A percentile compares a stretch with the other conserved stretches of the same genome.
Evolutionary conservation across 2,113 vertebrate species (phyloP).

Genomic region (Gopherus evgoodei): DNA sequence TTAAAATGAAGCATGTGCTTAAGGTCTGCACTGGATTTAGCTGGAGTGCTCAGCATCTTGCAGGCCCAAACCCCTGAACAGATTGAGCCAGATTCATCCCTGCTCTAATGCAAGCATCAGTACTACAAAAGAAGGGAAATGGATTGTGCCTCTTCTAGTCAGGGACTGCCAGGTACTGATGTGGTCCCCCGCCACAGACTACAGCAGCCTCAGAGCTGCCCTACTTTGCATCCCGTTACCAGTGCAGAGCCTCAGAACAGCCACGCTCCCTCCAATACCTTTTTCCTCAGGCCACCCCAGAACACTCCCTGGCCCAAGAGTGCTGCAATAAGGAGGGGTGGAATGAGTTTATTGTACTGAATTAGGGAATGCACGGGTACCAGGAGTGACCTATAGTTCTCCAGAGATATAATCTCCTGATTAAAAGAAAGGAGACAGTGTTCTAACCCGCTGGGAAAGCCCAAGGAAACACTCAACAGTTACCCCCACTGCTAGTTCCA

Average conservation of each 20-base stretch:
- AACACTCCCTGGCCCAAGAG: not conserved
- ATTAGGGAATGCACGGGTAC: not conserved
- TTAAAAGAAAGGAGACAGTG: not conserved
- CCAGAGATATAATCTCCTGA: not conserved
- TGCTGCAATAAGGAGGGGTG: not conserved
- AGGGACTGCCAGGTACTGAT: not conserved
- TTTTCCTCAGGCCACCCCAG: not conserved
- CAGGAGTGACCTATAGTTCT: not conserved
- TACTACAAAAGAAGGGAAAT: not conserved
- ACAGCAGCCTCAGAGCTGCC: not conserved
- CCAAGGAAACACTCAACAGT: not conserved
- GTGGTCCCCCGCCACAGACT: not conserved
- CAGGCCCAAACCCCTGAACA: not conserved
- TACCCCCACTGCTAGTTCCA: not conserved
- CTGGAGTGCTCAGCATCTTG: not conserved
- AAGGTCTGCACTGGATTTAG: not conserved
- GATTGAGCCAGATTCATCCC: not conserved
- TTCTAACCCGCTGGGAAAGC: not conserved
- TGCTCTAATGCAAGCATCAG: not conserved
- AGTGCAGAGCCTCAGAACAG: not conserved
- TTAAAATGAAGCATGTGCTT: not conserved
- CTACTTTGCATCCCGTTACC: not conserved
- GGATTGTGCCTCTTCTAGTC: not conserved
- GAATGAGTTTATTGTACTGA: not conserved
- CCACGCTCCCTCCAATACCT: not conserved